A percentile compares a stretch with the other conserved stretches of the same genome.
Evolutionary conservation across 2,113 vertebrate genomes (phyloP).

Genomic region (Pyrgilauda ruficollis): DNA sequence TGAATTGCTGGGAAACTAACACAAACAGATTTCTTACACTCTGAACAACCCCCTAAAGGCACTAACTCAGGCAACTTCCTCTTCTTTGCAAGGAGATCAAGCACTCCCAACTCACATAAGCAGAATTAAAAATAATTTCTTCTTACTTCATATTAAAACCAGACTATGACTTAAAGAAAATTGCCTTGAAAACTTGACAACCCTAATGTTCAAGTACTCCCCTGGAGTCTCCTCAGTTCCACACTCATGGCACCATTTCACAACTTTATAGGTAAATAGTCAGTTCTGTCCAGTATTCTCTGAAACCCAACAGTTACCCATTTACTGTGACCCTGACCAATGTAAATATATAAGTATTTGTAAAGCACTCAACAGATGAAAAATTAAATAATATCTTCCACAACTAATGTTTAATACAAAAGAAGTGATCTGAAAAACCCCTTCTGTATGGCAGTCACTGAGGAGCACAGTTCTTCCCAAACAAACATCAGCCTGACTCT

Average conservation of each 20-base stretch:
- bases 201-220: neutral
- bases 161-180: neutral
- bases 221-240: neutral
- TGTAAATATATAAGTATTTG: neutral
- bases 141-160: neutral
- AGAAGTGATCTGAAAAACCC: neutral
- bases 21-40: neutral
- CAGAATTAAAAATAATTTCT: neutral
- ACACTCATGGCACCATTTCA: neutral
- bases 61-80: neutral
- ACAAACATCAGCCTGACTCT: neutral
- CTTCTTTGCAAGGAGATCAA: neutral
- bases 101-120: neutral
- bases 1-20: neutral
- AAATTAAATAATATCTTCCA: neutral
- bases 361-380: neutral
- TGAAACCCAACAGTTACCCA: neutral
- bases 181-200: neutral
- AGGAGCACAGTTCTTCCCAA: neutral
- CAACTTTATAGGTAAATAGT: accelerated
- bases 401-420: neutral
- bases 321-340: neutral
- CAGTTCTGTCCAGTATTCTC: neutral
- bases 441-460: neutral
- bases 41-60: neutral